Evolutionary conservation across 2,113 vertebrate genomes (phyloP), one percentile per base, ranked within the genome.

Genomic region (Smithornis capensis): DNA sequence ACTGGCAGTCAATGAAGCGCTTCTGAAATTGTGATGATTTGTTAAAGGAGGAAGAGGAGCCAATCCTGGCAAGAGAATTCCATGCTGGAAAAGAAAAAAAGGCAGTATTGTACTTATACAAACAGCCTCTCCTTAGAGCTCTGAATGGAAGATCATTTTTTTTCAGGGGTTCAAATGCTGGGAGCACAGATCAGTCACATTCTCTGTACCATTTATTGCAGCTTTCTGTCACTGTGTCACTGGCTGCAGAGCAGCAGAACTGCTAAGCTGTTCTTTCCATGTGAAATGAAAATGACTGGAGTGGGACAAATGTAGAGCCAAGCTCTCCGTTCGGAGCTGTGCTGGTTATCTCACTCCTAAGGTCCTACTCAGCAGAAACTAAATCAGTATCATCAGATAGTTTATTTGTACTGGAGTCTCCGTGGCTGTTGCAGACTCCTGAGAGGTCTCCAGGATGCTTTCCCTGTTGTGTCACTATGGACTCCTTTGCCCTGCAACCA

Each of bases 321-420:
- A 81, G 73, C 52, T 83, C 69, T 71, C 37, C 3, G 1, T 28
- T 64, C 60, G 85, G 68, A 82, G 82, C 82, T 77, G 75, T 93
- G 76, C 85, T 88, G 85, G 33, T 91, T 90, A 80, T 91, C 79
- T 95, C 88, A 45, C 63, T 63, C 50, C 42, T 62, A 83, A 93
- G 83, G 37, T 88, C 76, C 90, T 81, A 74, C 79, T 96, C 95
- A 94, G 88, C 88, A 95, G 79, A 95, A 92, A 94, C 15, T 76
- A 78, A 86, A 95, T 56, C 83, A 81, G 73, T 71, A 29, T 47
- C 53, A 86, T 86, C 83, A 87, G 89, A 47, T 13, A 59, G 73
- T 83, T 96, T 86, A 83, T 90, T 92, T 78, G 69, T 50, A 33
- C 83, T 85, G 88, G 84, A 94, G 79, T 27, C 79, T 93, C 85